These are phyloP conservation scores for Peribatodes rhomboidaria DNA, from an alignment of 2,888 invertebrate genomes.

Conservation along the genomic window DNA sequence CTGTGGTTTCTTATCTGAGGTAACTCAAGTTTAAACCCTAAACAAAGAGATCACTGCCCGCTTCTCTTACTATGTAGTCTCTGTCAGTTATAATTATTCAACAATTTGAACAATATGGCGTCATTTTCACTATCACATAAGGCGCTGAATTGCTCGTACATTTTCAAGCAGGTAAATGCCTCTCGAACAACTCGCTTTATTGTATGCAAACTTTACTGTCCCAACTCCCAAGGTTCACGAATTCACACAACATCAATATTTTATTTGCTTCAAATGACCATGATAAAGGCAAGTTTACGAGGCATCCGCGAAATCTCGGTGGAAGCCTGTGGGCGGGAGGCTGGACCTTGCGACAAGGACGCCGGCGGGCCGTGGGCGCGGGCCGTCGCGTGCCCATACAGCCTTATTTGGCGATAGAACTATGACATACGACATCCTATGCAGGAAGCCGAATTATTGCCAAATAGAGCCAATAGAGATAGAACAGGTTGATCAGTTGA, in stretches of 20 bases:
- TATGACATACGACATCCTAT: conserved; percentile 46
- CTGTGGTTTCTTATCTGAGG: conserved; percentile 75
- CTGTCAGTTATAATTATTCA: background rate
- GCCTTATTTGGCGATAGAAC: conserved; percentile 68
- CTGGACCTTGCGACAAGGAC: conserved; percentile 84
- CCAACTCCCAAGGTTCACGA: background rate
- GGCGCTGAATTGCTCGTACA: background rate
- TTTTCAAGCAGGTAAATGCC: background rate
- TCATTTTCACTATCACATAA: too few species aligned
- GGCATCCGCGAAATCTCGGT: conserved; percentile 40
- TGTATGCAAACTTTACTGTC: background rate
- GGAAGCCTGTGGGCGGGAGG: conserved; percentile 71
- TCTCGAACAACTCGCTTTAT: background rate
- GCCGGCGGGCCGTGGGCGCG: conserved; percentile 70
- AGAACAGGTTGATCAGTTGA: conserved; percentile 20
- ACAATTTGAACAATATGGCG: background rate
- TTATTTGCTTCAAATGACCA: conserved; percentile 16
- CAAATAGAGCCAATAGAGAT: conserved; percentile 43
- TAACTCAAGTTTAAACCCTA: conserved; percentile 52
- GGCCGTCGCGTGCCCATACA: conserved; percentile 59
- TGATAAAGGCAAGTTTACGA: conserved; percentile 37
- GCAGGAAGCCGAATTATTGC: conserved; percentile 47
- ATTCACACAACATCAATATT: conserved; percentile 6
- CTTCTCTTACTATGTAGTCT: background rate
- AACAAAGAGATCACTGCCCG: conserved; percentile 30